Evolutionary conservation across 2,888 invertebrate species (phyloP).

Genomic region (Diachrysia chrysitis): DNA sequence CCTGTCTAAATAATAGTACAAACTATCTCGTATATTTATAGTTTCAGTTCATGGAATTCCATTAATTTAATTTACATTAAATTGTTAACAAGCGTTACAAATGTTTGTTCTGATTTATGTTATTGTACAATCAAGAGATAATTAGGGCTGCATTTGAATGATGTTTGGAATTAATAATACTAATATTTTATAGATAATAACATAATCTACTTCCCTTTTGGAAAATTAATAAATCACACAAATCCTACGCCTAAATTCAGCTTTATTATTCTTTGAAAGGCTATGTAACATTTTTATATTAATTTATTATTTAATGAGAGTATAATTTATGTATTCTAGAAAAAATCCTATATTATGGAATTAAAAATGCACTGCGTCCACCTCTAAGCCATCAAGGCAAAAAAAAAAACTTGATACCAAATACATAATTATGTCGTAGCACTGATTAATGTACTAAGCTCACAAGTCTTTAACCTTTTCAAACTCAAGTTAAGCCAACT

Average conservation of each 20-base stretch:
- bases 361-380: too few relatives aligned
- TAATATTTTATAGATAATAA: neutral
- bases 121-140: neutral
- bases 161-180: neutral
- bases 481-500: constrained; percentile 9
- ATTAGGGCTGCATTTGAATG: neutral
- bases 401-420: too few relatives aligned
- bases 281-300: too few relatives aligned
- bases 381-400: too few relatives aligned
- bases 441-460: neutral
- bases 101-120: neutral
- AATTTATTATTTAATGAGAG: too few relatives aligned
- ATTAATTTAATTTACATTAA: neutral
- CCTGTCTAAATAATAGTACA: neutral
- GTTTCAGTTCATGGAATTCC: neutral
- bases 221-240: neutral
- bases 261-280: too few relatives aligned
- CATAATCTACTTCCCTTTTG: neutral
- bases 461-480: neutral
- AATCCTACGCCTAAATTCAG: neutral
- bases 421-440: neutral
- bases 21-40: neutral
- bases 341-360: too few relatives aligned
- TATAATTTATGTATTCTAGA: too few relatives aligned
- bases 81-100: neutral